phyloP scores from a whole-genome alignment of 2,888 invertebrate genomes.

The Lysandra bellargus region DNA sequence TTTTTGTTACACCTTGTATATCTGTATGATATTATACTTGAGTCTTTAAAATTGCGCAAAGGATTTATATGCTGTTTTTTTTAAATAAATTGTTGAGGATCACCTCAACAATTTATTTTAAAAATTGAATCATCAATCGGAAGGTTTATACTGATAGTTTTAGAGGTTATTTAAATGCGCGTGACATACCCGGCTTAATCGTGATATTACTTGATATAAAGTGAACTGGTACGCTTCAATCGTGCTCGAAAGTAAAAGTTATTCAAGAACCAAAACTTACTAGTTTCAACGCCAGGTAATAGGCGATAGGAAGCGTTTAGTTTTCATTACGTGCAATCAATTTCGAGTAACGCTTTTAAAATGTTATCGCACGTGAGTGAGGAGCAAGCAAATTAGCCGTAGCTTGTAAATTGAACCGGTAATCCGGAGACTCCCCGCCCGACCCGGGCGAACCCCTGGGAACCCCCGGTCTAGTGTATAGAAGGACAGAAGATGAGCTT shows the following conservation, averaged over 20 bases:
- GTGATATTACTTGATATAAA: too few species aligned
- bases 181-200: too few species aligned
- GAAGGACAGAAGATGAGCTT: neutral
- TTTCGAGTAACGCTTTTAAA: conserved; percentile 22
- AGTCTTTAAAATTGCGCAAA: too few species aligned
- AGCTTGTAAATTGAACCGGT: conserved; percentile 22
- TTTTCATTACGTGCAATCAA: conserved; percentile 10
- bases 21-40: too few species aligned
- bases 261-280: neutral
- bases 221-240: too few species aligned
- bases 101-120: too few species aligned
- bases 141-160: too few species aligned
- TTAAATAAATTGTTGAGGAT: too few species aligned
- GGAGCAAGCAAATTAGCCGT: conserved; percentile 19
- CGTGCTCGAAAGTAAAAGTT: neutral
- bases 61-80: too few species aligned
- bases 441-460: neutral
- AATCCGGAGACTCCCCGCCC: neutral
- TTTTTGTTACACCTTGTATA: too few species aligned
- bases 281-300: neutral
- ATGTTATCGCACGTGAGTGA: conserved; percentile 13
- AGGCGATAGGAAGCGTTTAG: neutral
- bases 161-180: too few species aligned
- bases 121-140: too few species aligned
- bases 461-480: neutral